phyloP scores from a whole-genome alignment of 2,797 vertebrate species.

The Pseudochirops cupreus region DNA sequence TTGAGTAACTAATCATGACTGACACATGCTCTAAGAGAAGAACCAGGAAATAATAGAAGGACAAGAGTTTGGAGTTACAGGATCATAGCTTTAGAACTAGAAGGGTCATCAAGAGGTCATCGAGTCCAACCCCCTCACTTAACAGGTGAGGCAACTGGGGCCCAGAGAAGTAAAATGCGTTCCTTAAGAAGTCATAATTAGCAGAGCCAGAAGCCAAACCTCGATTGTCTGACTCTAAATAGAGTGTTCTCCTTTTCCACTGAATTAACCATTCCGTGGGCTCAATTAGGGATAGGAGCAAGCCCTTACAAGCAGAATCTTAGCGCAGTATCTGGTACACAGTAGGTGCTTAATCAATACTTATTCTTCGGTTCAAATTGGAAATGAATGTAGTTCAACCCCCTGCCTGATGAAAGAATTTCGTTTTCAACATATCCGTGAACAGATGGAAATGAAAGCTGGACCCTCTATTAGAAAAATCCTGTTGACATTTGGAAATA shows the following conservation, averaged over 20 bases:
- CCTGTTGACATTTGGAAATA: background rate
- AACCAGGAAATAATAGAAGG: background rate
- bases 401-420: background rate
- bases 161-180: background rate
- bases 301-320: background rate
- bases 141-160: background rate
- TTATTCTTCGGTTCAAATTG: background rate
- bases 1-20: background rate
- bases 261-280: background rate
- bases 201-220: background rate
- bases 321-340: background rate
- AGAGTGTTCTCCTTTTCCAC: background rate
- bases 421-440: background rate
- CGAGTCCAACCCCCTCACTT: background rate
- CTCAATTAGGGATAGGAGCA: background rate
- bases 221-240: background rate
- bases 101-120: background rate
- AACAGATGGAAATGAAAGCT: background rate
- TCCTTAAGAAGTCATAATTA: background rate
- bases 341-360: background rate
- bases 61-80: background rate
- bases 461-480: background rate
- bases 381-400: background rate
- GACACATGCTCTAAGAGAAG: background rate
- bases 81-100: background rate